Percentiles rank a stretch among this genome's conserved stretches.
Evolutionary conservation across 1,140 invertebrate genomes (phyloP).

Genomic region (Harpegnathos saltator): DNA sequence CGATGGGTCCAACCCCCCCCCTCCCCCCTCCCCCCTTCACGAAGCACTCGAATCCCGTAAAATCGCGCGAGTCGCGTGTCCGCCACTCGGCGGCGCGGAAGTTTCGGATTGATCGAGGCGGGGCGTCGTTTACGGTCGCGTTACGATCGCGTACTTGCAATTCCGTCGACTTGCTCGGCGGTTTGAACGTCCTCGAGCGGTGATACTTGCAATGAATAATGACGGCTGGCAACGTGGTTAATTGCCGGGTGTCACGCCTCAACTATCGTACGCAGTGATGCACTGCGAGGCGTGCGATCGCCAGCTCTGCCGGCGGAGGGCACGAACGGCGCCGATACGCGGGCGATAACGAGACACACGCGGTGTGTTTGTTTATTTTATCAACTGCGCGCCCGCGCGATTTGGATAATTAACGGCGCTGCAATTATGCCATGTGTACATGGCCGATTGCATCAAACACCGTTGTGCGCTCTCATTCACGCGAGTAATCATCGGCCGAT

Average conservation of each 20-base stretch:
- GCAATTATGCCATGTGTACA: slow-evolving; percentile 14
- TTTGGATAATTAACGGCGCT: slow-evolving; percentile 6
- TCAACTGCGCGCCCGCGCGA: not conserved
- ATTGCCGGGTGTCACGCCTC: slow-evolving; percentile 25
- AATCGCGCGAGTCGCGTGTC: too few species aligned
- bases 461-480: not conserved
- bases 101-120: too few species aligned
- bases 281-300: not conserved
- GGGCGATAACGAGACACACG: too few species aligned
- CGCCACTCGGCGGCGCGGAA: too few species aligned
- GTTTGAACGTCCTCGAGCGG: not conserved
- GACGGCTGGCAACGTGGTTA: slow-evolving; percentile 24
- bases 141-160: too few species aligned
- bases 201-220: slow-evolving; percentile 36
- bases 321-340: not conserved
- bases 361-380: slow-evolving; percentile 28
- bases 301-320: not conserved
- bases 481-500: slow-evolving; percentile 24
- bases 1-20: too few species aligned
- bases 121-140: not conserved
- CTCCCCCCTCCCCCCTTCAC: too few species aligned
- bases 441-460: slow-evolving; percentile 15
- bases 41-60: too few species aligned
- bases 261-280: slow-evolving; percentile 17
- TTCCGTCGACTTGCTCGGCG: slow-evolving; percentile 8